A percentile compares a stretch with the other conserved stretches of the same genome.
phyloP scores from a whole-genome alignment of 2,888 invertebrate species.

The Drosophila formosana region DNA sequence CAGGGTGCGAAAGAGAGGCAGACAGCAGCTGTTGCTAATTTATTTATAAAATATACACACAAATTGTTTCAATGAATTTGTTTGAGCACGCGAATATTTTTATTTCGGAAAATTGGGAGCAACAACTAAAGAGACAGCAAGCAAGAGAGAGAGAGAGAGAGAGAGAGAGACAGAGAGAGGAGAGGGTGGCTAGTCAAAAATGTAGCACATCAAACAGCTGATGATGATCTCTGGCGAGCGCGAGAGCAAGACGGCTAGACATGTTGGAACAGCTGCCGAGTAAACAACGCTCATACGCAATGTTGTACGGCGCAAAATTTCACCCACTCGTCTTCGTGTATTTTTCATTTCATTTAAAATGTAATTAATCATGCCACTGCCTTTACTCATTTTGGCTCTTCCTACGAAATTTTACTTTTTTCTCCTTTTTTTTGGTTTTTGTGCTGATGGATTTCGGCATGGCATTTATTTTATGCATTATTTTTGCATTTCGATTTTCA shows the following conservation, averaged over 20 bases:
- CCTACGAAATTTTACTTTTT: constrained; percentile 45
- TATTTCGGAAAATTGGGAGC: constrained; percentile 48
- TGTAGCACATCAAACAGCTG: constrained; percentile 74
- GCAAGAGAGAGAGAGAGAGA: neutral
- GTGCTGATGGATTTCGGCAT: constrained; percentile 49
- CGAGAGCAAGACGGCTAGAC: constrained; percentile 9
- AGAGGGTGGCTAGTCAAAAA: constrained; percentile 31
- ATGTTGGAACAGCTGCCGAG: constrained; percentile 38
- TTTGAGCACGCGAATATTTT: constrained; percentile 38
- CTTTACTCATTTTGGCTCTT: constrained; percentile 2
- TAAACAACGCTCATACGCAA: constrained; percentile 67
- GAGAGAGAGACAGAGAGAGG: constrained; percentile 6
- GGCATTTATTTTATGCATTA: constrained; percentile 30
- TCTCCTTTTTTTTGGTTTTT: no score
- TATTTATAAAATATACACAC: constrained; percentile 56
- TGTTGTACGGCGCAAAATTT: constrained; percentile 49
- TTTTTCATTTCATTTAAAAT: constrained; percentile 56
- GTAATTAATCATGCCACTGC: constrained; percentile 55
- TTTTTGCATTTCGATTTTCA: constrained; percentile 28
- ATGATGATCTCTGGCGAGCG: constrained; percentile 19
- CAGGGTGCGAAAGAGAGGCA: constrained; percentile 20
- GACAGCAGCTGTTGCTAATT: constrained; percentile 45
- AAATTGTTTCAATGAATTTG: constrained; percentile 48
- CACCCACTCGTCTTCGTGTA: constrained; percentile 46
- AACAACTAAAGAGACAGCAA: constrained; percentile 16